Evolutionary conservation across 2,888 invertebrate genomes (phyloP).

Genomic region (Halictus ligatus): DNA sequence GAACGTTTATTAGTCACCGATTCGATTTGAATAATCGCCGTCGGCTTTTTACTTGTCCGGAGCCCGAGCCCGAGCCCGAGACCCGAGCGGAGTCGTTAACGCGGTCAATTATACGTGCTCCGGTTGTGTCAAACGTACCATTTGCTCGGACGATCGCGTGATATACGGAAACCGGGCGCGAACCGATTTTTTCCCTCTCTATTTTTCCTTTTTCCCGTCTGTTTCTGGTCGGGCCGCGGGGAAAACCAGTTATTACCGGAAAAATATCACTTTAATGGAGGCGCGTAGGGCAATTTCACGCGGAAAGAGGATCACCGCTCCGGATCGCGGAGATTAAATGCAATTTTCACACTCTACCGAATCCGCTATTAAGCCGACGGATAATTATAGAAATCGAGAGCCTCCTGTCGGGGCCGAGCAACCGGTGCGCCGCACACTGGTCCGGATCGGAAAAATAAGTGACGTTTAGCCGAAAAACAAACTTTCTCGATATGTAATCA

Average conservation of each 20-base stretch:
- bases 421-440: neutral
- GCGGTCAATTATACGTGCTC: constrained; percentile 20
- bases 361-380: neutral
- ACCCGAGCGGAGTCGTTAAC: neutral
- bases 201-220: neutral
- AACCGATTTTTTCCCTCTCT: neutral
- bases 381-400: constrained; percentile 14
- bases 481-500: too few species aligned
- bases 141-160: constrained; percentile 11
- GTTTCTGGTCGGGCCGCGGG: neutral
- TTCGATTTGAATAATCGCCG: constrained; percentile 38
- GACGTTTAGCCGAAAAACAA: too few species aligned
- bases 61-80: neutral
- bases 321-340: constrained; percentile 16
- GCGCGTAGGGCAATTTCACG: neutral
- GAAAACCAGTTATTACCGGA: constrained; percentile 19
- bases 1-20: constrained; percentile 30
- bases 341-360: constrained; percentile 19
- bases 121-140: neutral
- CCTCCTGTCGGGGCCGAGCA: neutral
- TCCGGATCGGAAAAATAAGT: too few species aligned
- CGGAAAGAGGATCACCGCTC: constrained; percentile 14
- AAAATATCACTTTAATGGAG: neutral
- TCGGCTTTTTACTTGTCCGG: neutral
- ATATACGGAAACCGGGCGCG: neutral